phyloP scores from a whole-genome alignment of 2,797 vertebrate species.

The Hylomyscus alleni region DNA sequence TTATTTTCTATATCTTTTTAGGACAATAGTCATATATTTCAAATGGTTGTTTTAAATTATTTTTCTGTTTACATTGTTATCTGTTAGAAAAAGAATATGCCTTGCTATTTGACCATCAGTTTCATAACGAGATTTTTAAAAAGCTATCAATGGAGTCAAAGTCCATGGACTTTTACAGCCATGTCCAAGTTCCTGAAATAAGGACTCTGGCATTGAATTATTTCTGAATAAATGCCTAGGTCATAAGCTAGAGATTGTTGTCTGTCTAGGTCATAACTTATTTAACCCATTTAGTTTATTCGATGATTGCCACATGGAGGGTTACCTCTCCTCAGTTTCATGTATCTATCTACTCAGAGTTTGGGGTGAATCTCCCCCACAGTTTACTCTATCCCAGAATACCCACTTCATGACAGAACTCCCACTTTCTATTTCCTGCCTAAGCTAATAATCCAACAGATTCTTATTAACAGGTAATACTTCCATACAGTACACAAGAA shows the following conservation, averaged over 20 bases:
- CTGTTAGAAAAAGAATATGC: not conserved
- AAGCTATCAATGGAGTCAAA: slow-evolving; percentile 20
- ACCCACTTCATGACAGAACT: not conserved
- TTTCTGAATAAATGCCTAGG: not conserved
- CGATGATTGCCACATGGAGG: no score
- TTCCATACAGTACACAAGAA: not conserved
- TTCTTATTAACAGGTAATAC: not conserved
- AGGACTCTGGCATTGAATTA: not conserved
- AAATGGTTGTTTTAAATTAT: not conserved
- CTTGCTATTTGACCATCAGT: not conserved
- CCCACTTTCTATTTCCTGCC: not conserved
- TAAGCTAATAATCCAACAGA: not conserved
- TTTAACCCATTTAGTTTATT: not conserved
- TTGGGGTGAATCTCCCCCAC: not conserved
- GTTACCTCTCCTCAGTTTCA: no score
- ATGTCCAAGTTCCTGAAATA: not conserved
- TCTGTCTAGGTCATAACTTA: not conserved
- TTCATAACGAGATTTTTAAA: slow-evolving; percentile 46
- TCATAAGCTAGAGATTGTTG: not conserved
- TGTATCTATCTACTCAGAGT: not conserved
- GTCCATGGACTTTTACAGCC: not conserved
- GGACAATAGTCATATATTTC: not conserved
- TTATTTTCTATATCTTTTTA: not conserved
- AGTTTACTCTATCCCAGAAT: not conserved
- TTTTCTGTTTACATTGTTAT: not conserved